Percentiles rank a stretch among this genome's conserved stretches.
Conservation (phyloP, 2,797 vertebrate genomes). For the Yasuhikotakia modesta region DNA sequence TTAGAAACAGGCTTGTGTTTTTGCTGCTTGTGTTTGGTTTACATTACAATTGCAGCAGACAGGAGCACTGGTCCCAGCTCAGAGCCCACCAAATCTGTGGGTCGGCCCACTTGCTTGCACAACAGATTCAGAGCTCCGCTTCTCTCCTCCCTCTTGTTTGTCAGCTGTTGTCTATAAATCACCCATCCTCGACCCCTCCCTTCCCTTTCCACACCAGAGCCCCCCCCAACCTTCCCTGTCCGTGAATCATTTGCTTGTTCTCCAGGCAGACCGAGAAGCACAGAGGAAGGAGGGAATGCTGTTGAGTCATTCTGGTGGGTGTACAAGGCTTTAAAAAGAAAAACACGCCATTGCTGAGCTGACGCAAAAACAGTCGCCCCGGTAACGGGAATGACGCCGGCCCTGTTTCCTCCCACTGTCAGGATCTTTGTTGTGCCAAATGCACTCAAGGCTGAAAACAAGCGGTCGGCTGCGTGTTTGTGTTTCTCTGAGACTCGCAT, state of each 20-base stretch:
- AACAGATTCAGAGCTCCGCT: background rate
- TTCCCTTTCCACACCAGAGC: slow-evolving; percentile 17
- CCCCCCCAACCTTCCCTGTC: slow-evolving; percentile 17
- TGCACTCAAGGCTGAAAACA: slow-evolving; percentile 3
- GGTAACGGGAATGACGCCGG: slow-evolving; percentile 53
- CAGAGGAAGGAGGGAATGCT: slow-evolving; percentile 19
- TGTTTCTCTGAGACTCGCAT: background rate
- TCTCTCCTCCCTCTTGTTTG: slow-evolving; percentile 53
- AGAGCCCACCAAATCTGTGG: background rate
- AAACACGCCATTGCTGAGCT: slow-evolving; percentile 69
- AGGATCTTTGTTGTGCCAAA: slow-evolving; percentile 41
- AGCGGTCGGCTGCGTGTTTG: background rate
- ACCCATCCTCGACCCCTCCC: slow-evolving; percentile 31
- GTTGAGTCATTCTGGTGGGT: slow-evolving; percentile 58
- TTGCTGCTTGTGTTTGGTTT: background rate
- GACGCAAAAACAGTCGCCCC: slow-evolving; percentile 70
- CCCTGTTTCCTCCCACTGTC: slow-evolving; percentile 7
- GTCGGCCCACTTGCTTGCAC: background rate
- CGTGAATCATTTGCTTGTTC: slow-evolving; percentile 55
- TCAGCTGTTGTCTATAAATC: slow-evolving; percentile 49
- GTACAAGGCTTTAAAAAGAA: slow-evolving; percentile 57
- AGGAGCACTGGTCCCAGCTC: background rate
- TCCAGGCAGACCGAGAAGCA: slow-evolving; percentile 31
- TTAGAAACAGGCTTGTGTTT: no score
- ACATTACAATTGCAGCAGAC: background rate